Evolutionary conservation across 1,140 invertebrate species (phyloP).

Genomic region (Arctopsyche grandis): DNA sequence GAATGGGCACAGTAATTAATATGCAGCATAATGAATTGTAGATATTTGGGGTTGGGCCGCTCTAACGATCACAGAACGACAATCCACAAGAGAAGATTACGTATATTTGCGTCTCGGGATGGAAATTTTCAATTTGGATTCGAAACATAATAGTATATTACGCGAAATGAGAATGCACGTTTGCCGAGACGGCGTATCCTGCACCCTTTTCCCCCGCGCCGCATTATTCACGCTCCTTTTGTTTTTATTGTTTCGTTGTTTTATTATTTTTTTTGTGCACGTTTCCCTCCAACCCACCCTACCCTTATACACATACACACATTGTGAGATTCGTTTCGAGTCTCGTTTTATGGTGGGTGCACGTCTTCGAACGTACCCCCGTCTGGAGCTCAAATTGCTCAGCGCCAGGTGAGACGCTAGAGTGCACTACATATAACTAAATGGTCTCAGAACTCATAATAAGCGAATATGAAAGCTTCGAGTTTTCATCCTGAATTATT

Average conservation of each 20-base stretch:
- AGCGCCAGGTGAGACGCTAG: conserved; percentile 8
- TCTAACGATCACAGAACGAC: too few species aligned
- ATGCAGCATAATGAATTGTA: too few species aligned
- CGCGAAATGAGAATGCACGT: conserved; percentile 43
- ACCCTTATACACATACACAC: too few species aligned
- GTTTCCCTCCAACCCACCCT: conserved; percentile 1
- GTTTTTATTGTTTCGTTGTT: conserved; percentile 37
- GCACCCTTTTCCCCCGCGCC: conserved; percentile 27
- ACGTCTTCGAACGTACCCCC: background rate
- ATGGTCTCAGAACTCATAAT: background rate
- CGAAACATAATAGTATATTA: conserved; percentile 37
- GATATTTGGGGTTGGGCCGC: too few species aligned
- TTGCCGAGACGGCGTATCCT: background rate
- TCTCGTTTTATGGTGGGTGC: background rate
- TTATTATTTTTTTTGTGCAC: conserved; percentile 31
- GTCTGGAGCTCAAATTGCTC: conserved; percentile 28
- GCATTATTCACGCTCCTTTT: conserved; percentile 40
- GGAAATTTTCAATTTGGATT: conserved; percentile 46
- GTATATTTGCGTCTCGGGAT: background rate
- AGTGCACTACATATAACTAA: background rate
- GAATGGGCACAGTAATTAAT: too few species aligned
- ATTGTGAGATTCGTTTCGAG: too few species aligned
- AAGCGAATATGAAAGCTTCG: background rate
- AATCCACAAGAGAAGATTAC: too few species aligned
- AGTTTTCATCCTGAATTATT: background rate